Percentiles rank a stretch among this genome's conserved stretches.
Conservation (phyloP, 2,113 vertebrate genomes). For the Notechis scutatus region DNA sequence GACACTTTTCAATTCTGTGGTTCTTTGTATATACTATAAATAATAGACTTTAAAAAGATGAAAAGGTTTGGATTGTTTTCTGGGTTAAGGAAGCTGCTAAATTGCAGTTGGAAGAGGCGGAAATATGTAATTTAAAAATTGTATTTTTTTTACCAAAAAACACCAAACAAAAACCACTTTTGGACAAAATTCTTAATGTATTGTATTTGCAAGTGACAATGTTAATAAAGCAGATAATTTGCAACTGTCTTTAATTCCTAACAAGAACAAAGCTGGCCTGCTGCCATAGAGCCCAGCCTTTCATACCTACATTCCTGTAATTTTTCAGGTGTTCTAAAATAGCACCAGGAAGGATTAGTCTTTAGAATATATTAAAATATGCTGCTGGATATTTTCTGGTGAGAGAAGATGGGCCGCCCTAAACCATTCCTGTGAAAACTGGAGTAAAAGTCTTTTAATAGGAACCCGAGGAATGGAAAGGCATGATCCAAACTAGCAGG, state of each 20-base stretch:
- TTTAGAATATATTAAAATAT: background rate
- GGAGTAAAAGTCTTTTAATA: background rate
- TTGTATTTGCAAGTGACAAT: constrained; percentile 25
- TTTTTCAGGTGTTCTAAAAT: background rate
- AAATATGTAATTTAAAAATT: constrained; percentile 27
- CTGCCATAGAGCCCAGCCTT: background rate
- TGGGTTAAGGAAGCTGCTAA: background rate
- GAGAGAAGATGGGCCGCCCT: too few relatives aligned
- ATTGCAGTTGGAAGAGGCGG: background rate
- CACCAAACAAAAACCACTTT: background rate
- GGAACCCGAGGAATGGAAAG: background rate
- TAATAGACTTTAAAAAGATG: background rate
- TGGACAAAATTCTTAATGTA: constrained; percentile 24
- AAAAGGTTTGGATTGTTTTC: background rate
- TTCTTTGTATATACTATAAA: constrained; percentile 22
- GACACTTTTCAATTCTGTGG: background rate
- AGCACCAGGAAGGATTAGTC: background rate
- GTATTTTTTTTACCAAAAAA: constrained; percentile 15
- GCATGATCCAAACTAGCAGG: background rate
- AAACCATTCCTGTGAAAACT: background rate
- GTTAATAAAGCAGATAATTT: constrained; percentile 30
- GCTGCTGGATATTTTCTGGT: background rate
- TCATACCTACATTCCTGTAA: background rate
- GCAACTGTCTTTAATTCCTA: background rate
- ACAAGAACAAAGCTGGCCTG: background rate